Base-by-base conservation (phyloP, 2,113 vertebrate genomes). In the Zeus faber region DNA sequence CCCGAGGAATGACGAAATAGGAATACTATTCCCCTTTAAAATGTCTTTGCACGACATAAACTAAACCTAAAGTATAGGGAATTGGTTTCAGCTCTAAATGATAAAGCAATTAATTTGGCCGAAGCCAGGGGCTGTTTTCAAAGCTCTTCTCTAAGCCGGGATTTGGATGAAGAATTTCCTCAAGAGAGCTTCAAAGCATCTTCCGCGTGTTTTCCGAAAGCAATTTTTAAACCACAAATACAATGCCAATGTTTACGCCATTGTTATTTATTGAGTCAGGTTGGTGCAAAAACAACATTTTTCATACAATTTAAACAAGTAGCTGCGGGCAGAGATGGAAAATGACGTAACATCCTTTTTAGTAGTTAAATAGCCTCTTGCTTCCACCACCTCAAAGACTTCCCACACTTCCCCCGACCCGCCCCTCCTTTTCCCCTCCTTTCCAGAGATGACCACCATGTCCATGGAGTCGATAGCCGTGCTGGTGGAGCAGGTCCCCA, bases 401-500 rank as follows among this genome's bases (percentile, higher is more conserved):
- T 41, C 24, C 6, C 0, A 3, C 67, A 25, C 24, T 14, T 8
- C 24, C 17, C 39, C 22, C 35, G 17, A 35, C 63, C 4, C 40
- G 46, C 2, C 7, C 25, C 8, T 62, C 5, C 50, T n/a, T n/a
- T n/a, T n/a, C n/a, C 63, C 4, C 40, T 45, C 2, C 7, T 23
- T 8, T 62, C 5, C 50, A 84, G 81, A 82, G 18, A 81, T 77
- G 89, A 87, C 89, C 70, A 89, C 87, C 3, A 71, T 82, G 46
- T 77, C 86, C 5, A 85, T 89, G 1, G 86, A 90, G 41, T 62
- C 78, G 2, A 49, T 75, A n/a, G 70, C 60, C 64, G 74, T 72
- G 39, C 72, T 88, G 8, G 50, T 85, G 58, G 85, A 88, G 24
- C 76, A 75, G 16, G 48, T 77, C 17, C 10, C 74, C 73, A 94